Conservation (phyloP, 2,888 invertebrate genomes). For the Apeira syringaria region DNA sequence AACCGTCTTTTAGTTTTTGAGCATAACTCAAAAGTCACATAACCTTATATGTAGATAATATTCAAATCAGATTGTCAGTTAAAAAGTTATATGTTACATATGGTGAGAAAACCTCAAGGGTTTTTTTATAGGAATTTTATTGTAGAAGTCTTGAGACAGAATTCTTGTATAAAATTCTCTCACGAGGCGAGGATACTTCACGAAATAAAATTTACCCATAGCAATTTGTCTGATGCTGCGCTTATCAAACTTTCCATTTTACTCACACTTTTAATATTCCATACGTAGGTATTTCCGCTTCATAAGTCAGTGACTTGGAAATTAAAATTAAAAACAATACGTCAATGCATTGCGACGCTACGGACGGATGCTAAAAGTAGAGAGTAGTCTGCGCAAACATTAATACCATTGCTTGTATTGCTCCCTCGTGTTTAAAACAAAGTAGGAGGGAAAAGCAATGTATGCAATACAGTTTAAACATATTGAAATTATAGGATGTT, state of each 20-base stretch:
- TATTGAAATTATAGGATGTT: conserved; percentile 11
- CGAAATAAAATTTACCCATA: too few species aligned
- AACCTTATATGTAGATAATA: too few species aligned
- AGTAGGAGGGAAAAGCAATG: conserved; percentile 34
- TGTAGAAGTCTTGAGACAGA: too few species aligned
- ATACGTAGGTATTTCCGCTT: conserved; percentile 43
- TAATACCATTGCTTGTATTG: conserved; percentile 33
- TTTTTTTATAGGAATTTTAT: too few species aligned
- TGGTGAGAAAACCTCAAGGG: too few species aligned
- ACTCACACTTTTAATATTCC: background rate
- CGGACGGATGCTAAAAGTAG: conserved; percentile 8
- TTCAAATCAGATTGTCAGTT: too few species aligned
- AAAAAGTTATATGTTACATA: too few species aligned
- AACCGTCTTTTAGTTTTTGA: too few species aligned
- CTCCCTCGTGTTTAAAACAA: background rate
- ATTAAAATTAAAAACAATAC: conserved; percentile 64
- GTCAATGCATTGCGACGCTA: conserved; percentile 45
- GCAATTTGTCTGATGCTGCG: too few species aligned
- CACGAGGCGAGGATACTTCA: too few species aligned
- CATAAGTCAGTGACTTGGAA: conserved; percentile 70
- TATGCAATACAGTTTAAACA: conserved; percentile 14
- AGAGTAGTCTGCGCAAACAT: background rate
- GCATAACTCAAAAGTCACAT: too few species aligned
- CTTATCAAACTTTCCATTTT: conserved; percentile 20
- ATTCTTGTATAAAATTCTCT: too few species aligned